Evolutionary conservation across 2,888 invertebrate species (phyloP), one percentile per base, ranked within the genome.

Genomic region (Cepaea hortensis): DNA sequence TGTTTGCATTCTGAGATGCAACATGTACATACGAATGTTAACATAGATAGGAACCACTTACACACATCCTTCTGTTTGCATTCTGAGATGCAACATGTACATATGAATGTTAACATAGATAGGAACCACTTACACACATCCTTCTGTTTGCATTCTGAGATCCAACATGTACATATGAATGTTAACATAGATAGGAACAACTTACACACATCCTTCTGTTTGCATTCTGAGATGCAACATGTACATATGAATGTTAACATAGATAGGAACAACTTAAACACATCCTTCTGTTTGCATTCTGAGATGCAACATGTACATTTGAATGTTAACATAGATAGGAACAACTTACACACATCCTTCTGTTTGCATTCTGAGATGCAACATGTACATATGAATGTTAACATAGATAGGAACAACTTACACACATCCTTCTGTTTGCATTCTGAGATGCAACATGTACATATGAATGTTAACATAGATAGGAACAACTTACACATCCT

Each of bases 91-190:
- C 20, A 15, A 13, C 75, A 48, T 5, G 20, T 15, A 46, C 46
- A 75, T 75, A 75, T 3, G 4, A 48, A 4, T 13, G 46, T 13
- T 3, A 46, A 48, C 46, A 75, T 1, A 48, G n/a, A n/a, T n/a
- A n/a, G n/a, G n/a, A n/a, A n/a, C n/a, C n/a, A 75, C 75, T 75
- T 46, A 75, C 75, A 15, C 48, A 48, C 48, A 15, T 75, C 75
- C 18, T 46, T 48, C 48, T 23, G 35, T 13, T 15, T 75, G 48
- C 48, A 75, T 75, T 75, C 75, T 48, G 75, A 75, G 18, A 48
- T 46, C 3, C 20, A 15, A 13, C 75, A 48, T 5, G 20, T 15
- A 46, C 46, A 75, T 75, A 75, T 3, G 4, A 48, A 4, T 13
- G 46, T 13, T 3, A 46, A 48, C 46, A 75, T n/a, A n/a, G n/a